A percentile compares a stretch with the other conserved stretches of the same genome.
These are phyloP conservation scores for Homarus gammarus DNA, from an alignment of 2,888 invertebrate genomes.

Conservation along the genomic window DNA sequence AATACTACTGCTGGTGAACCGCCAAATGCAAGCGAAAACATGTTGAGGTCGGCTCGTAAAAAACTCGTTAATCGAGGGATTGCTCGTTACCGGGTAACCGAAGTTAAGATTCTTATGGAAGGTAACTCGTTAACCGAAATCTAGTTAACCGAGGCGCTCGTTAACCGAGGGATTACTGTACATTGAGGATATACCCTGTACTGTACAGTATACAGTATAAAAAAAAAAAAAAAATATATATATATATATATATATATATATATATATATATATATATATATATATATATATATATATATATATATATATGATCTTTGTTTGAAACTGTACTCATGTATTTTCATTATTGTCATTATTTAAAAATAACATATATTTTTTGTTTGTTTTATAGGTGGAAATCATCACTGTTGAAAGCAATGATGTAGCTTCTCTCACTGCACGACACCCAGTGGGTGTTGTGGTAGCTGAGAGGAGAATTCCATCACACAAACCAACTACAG, in stretches of 20 bases:
- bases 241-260: not conserved
- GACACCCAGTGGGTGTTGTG: constrained; percentile 51
- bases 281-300: not conserved
- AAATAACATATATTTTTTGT: not conserved
- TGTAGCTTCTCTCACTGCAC: constrained; percentile 42
- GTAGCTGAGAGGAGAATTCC: constrained; percentile 37
- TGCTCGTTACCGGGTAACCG: too few relatives aligned
- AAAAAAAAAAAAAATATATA: too few relatives aligned
- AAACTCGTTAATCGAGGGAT: too few relatives aligned
- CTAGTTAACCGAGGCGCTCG: too few relatives aligned
- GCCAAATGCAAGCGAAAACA: too few relatives aligned
- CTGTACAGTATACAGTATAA: not conserved
- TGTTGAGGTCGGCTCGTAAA: too few relatives aligned
- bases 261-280: not conserved
- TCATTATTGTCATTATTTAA: not conserved
- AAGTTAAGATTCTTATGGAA: too few relatives aligned
- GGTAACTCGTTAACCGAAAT: too few relatives aligned
- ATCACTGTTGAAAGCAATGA: constrained; percentile 29
- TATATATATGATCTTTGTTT: constrained; percentile 3
- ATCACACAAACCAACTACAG: too few relatives aligned
- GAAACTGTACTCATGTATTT: not conserved
- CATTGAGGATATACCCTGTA: not conserved
- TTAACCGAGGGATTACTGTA: not conserved
- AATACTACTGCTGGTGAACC: too few relatives aligned
- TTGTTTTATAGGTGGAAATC: constrained; percentile 34